Conservation (phyloP, 2,113 vertebrate species). For the Recurvirostra avosetta region DNA sequence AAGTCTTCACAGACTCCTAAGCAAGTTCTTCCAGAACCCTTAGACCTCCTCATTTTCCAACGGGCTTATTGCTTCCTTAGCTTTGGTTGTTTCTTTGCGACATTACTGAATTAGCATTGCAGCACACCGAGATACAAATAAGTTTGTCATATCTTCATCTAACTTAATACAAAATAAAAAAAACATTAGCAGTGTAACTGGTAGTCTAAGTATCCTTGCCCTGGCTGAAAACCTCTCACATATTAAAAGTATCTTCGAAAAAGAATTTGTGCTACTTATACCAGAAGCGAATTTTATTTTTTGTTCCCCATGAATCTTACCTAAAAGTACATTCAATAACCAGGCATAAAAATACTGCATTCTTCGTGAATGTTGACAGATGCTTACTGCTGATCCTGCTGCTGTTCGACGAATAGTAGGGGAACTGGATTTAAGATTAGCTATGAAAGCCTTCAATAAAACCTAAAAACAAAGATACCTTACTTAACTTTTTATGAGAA, state of each 20-base stretch:
- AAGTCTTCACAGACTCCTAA: neutral
- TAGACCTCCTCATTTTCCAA: neutral
- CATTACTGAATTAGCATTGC: neutral
- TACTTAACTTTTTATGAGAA: neutral
- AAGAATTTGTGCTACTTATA: neutral
- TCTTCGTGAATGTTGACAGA: slow-evolving; percentile 93
- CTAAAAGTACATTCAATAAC: slow-evolving; percentile 91
- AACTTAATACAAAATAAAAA: neutral
- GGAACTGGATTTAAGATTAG: slow-evolving; percentile 91
- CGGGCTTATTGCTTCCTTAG: neutral
- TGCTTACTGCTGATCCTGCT: slow-evolving; percentile 85
- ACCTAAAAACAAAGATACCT: slow-evolving; percentile 69
- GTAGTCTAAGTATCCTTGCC: neutral
- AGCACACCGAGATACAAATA: neutral
- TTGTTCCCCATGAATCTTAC: slow-evolving; percentile 60
- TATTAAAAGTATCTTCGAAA: neutral
- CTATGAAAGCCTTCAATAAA: slow-evolving; percentile 90
- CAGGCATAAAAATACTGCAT: slow-evolving; percentile 94
- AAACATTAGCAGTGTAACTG: neutral
- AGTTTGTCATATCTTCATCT: neutral
- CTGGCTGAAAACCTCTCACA: neutral
- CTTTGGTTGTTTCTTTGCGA: neutral
- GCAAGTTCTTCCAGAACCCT: neutral
- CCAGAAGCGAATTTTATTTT: neutral
- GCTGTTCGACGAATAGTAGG: slow-evolving; percentile 92